These are phyloP conservation scores for Mesitornis unicolor DNA, from an alignment of 2,113 vertebrate genomes.

Conservation along the genomic window DNA sequence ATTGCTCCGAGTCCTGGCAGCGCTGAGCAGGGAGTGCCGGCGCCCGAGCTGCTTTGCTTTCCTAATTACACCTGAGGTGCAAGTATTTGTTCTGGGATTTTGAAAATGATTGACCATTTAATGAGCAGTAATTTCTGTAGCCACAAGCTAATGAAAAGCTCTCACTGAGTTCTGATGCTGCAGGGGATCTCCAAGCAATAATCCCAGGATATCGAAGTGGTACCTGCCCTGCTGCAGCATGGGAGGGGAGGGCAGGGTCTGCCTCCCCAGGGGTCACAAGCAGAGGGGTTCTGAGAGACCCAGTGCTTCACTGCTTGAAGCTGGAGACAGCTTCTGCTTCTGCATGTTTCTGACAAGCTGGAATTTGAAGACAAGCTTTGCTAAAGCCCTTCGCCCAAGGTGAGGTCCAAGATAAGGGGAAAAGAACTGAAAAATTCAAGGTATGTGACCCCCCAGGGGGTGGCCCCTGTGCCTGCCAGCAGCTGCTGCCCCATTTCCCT, in stretches of 20 bases:
- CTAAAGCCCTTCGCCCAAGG: background rate
- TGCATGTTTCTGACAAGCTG: background rate
- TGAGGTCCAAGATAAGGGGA: background rate
- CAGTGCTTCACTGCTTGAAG: background rate
- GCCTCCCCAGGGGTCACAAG: background rate
- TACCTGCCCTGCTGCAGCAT: background rate
- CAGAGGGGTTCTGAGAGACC: background rate
- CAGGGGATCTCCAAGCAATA: background rate
- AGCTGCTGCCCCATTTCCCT: background rate
- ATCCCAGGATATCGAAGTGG: background rate
- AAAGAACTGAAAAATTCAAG: background rate
- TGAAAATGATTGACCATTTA: slow-evolving; percentile 2
- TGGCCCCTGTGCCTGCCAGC: background rate
- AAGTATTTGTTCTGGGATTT: slow-evolving; percentile 21
- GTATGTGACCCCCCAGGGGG: background rate
- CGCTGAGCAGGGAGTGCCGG: background rate
- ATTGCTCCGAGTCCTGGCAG: background rate
- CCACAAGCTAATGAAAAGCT: slow-evolving; percentile 28
- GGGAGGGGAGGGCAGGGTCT: background rate
- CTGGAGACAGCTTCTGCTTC: background rate
- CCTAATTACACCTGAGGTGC: slow-evolving; percentile 16
- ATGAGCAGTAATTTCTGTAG: slow-evolving; percentile 40
- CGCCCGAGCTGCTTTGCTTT: background rate
- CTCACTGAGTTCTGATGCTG: background rate
- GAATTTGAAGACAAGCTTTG: background rate